phyloP scores from a whole-genome alignment of 2,888 invertebrate genomes.

The Papilio gigon region DNA sequence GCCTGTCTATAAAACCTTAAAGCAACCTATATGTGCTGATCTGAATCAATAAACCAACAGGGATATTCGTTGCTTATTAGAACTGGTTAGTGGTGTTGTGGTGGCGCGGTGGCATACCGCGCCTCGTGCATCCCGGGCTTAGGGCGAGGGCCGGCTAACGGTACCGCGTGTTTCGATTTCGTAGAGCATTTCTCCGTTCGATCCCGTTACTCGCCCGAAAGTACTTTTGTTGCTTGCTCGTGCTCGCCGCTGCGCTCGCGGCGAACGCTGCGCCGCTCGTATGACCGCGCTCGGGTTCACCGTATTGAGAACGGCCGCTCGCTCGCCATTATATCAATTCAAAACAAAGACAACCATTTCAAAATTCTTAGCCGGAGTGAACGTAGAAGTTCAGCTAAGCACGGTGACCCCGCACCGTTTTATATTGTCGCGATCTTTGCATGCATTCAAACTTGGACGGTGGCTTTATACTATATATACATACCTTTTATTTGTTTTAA shows the following conservation, averaged over 20 bases:
- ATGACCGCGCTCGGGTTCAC: slow-evolving; percentile 74
- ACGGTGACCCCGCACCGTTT: slow-evolving; percentile 52
- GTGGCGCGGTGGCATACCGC: slow-evolving; percentile 62
- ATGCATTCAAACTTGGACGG: slow-evolving; percentile 24
- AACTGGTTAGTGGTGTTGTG: slow-evolving; percentile 28
- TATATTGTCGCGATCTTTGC: slow-evolving; percentile 39
- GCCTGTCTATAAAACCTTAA: neutral
- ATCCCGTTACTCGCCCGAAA: slow-evolving; percentile 81
- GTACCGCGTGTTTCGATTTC: slow-evolving; percentile 82
- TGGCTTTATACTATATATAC: slow-evolving; percentile 31
- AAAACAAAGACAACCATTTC: slow-evolving; percentile 69
- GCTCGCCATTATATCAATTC: slow-evolving; percentile 64
- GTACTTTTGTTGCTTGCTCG: slow-evolving; percentile 74
- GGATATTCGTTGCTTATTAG: slow-evolving; percentile 22
- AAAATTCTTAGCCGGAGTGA: slow-evolving; percentile 55
- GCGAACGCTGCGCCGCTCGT: slow-evolving; percentile 54
- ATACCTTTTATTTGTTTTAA: slow-evolving; percentile 5
- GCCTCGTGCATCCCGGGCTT: slow-evolving; percentile 65
- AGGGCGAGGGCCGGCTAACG: slow-evolving; percentile 79
- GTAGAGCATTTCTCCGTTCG: slow-evolving; percentile 81
- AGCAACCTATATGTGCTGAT: neutral
- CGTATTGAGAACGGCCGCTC: slow-evolving; percentile 71
- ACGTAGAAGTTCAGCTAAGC: slow-evolving; percentile 51
- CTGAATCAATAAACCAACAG: neutral
- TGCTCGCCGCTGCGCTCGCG: slow-evolving; percentile 42